Base-by-base conservation (phyloP, 1,140 invertebrate genomes). In the Sinella curviseta region DNA sequence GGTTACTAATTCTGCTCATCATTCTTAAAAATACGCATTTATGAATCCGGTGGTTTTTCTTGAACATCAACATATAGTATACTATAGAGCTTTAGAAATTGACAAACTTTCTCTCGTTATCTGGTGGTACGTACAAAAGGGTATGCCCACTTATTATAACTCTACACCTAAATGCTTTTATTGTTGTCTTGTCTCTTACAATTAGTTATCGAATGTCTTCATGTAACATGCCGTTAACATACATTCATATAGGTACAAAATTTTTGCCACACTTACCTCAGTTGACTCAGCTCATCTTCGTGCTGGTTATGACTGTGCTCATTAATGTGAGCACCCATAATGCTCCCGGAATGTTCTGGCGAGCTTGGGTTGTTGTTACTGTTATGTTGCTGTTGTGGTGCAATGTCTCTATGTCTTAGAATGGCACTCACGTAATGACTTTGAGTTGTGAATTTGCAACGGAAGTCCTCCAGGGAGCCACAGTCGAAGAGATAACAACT, bases 401-500 rank as follows among this genome's bases (percentile, higher is more conserved):
- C 12, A 77, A 74, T 26, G 20, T 77, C 76, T 36, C 75, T 35
- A 48, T 76, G 76, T 57, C 91, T 91, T 65, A 96, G 87, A 60
- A 96, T 91, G 34, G 93, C 94, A 85, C 94, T 96, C n/a, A 93
- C 95, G 86, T 96, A 97, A 86, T 94, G 94, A 14, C 90, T 90
- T 86, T 97, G 95, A 55, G 90, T 89, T 0, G 94, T 96, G 85
- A 97, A 97, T 89, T 95, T 95, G 88, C 95, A 97, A 84, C 94
- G 93, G 86, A 96, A 96, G 86, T 96, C 93, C 85, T 94, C 92
- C 0, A 93, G 91, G 28, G 93, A 90, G 0, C 95, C 95, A 87
- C 95, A 97, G 86, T 95, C 92, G 86, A 97, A 97, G 33, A 97
- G 88, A 85, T 97, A 97, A 86, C 95, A 97, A 84, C 94, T 95